Evolutionary conservation across 1,140 invertebrate genomes (phyloP).

Genomic region (Dryas iulia): DNA sequence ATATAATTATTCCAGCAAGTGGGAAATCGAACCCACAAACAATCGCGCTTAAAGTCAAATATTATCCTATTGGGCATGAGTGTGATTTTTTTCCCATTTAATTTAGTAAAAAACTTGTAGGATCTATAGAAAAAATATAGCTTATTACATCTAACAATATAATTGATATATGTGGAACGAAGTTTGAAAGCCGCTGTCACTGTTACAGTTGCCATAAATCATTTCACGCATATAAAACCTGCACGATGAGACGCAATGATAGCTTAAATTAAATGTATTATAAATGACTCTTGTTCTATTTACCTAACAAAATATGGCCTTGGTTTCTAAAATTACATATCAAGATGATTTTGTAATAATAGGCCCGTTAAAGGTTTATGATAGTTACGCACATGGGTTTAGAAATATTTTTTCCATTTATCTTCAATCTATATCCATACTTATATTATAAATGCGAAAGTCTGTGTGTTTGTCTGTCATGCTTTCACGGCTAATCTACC

Average conservation of each 20-base stretch:
- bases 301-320: background rate
- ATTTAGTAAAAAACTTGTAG: too few relatives aligned
- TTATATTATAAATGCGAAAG: background rate
- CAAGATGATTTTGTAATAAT: background rate
- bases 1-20: too few relatives aligned
- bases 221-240: conserved; percentile 26
- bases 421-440: background rate
- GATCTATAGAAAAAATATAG: too few relatives aligned
- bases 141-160: too few relatives aligned
- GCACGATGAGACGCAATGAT: conserved; percentile 23
- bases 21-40: too few relatives aligned
- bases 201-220: background rate
- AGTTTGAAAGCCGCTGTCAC: background rate
- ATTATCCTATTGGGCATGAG: too few relatives aligned
- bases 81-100: too few relatives aligned
- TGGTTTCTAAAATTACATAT: background rate
- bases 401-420: background rate
- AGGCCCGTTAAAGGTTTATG: background rate
- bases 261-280: conserved; percentile 6
- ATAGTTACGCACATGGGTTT: background rate
- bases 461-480: background rate
- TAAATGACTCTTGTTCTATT: background rate
- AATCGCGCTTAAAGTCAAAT: too few relatives aligned
- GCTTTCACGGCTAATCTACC: too few relatives aligned
- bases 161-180: background rate